Conservation (phyloP, 2,797 vertebrate species). For the Coilia nasus region DNA sequence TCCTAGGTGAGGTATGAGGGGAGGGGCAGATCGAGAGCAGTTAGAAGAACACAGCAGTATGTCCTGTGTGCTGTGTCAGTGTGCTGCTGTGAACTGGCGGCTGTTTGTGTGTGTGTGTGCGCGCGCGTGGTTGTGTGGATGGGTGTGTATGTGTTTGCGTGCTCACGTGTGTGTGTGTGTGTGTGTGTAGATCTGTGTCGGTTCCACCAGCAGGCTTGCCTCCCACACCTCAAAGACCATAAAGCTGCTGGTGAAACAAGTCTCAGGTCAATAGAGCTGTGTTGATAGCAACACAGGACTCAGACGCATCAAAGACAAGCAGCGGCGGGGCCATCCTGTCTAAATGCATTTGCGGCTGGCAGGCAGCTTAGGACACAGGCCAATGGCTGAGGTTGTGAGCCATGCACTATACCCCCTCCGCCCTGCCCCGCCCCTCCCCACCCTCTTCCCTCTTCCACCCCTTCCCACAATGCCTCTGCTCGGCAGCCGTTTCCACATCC, state of each 20-base stretch:
- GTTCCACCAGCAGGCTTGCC: not conserved
- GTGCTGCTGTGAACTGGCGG: not conserved
- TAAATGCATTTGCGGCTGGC: conserved; percentile 12
- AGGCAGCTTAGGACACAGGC: not conserved
- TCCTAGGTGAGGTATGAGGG: not conserved
- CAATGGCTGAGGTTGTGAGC: not conserved
- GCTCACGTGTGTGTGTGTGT: no score
- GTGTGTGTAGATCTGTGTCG: not conserved
- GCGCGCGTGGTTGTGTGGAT: no score
- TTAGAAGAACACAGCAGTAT: not conserved
- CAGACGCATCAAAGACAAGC: not conserved
- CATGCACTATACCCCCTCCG: not conserved
- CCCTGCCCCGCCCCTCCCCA: not conserved
- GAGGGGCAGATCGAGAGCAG: not conserved
- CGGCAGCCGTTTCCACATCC: conserved; percentile 72
- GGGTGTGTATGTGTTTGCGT: no score
- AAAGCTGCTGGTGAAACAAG: not conserved
- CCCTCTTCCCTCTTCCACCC: conserved; percentile 27
- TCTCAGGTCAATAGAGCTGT: conserved; percentile 7
- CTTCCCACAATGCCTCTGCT: conserved; percentile 56
- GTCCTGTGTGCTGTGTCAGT: not conserved
- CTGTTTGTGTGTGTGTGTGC: no score
- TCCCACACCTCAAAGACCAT: not conserved
- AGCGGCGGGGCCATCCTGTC: not conserved
- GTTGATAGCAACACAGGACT: conserved; percentile 8